Evolutionary conservation across 2,797 vertebrate genomes (phyloP).

Genomic region (Uromys caudimaculatus): DNA sequence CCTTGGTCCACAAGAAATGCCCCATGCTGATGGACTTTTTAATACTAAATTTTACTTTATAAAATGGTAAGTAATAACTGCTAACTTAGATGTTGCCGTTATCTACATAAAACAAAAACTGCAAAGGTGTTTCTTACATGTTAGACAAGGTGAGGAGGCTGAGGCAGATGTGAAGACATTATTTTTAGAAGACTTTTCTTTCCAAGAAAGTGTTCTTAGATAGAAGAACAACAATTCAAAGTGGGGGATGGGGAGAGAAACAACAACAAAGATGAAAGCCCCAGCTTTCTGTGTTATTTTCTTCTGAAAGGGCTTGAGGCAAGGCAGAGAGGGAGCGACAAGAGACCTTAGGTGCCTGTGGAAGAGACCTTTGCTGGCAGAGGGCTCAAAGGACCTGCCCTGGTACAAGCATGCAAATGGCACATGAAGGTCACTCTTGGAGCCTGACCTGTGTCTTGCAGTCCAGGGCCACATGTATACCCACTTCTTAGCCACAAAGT

Average conservation of each 20-base stretch:
- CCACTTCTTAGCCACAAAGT: not conserved
- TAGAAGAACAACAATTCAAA: slow-evolving; percentile 21
- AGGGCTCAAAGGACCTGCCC: not conserved
- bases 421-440: not conserved
- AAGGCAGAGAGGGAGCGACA: not conserved
- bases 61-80: not conserved
- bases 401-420: not conserved
- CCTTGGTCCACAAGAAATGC: not conserved
- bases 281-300: not conserved
- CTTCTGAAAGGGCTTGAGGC: not conserved
- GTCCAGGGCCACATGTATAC: not conserved
- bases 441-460: not conserved
- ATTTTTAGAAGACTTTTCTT: slow-evolving; percentile 51
- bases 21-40: not conserved
- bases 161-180: not conserved
- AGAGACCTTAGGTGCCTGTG: not conserved
- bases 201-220: slow-evolving; percentile 36
- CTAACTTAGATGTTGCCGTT: not conserved
- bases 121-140: not conserved
- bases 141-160: not conserved
- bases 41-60: not conserved
- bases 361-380: not conserved
- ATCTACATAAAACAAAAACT: not conserved
- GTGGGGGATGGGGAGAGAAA: not conserved
- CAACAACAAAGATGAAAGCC: not conserved